Evolutionary conservation across 1,140 invertebrate genomes (phyloP), one percentile per base, ranked within the genome.

Genomic region (Drosophila sucinea): DNA sequence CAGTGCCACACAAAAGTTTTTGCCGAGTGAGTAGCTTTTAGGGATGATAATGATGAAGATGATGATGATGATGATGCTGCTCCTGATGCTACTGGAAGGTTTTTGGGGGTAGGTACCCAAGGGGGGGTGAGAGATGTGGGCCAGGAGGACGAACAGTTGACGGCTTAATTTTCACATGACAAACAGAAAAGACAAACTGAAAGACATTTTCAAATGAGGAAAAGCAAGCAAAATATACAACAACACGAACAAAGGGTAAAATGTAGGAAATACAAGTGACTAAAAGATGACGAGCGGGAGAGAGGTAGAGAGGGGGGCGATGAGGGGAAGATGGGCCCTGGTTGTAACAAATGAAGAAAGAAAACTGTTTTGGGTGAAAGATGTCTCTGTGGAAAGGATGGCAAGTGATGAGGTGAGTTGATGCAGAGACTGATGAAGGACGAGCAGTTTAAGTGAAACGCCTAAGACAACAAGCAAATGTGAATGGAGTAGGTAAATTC

Each of bases 141-240:
- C 60, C 27, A 54, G 33, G 40, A 10, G 29, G 41, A 54, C 33
- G 38, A 70, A 73, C 74, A 78, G 78, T 76, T 71, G 66, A 83
- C 61, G 83, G 84, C 84, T 89, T 87, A 77, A 83, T 87, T 89
- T 89, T 77, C 79, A 89, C 71, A 89, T 73, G 76, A 80, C 77
- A 83, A 87, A 77, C 76, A 66, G 64, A 77, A 72, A 71, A 82
- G 69, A 87, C 83, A 87, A 81, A 65, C 67, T 61, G 70, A 66
- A 47, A 84, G 78, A 78, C 82, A 86, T 78, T 85, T 68, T 81
- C 67, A 61, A 78, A 80, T 73, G 44, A 51, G 44, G 65, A 54
- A 65, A 65, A 70, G 40, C 33, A 10, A 61, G 35, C 38, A 54
- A 77, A 68, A 65, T 55, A 57, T 25, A 67, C 51, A 65, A 60